Percentiles rank a stretch among this genome's conserved stretches.
Evolutionary conservation across 2,797 vertebrate genomes (phyloP).

Genomic region (Danionella dracula): DNA sequence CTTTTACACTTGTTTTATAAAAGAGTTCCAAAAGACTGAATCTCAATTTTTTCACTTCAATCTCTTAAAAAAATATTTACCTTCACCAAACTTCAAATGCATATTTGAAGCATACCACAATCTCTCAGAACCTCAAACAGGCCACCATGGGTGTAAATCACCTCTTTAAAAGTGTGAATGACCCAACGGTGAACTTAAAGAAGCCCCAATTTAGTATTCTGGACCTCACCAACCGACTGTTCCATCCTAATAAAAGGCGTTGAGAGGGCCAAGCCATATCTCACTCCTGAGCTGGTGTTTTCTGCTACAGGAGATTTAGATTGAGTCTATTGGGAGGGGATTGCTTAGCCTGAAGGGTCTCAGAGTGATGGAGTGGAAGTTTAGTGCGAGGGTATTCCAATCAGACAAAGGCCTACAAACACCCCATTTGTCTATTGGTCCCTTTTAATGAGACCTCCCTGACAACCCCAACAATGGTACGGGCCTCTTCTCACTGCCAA

Average conservation of each 20-base stretch:
- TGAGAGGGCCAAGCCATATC: slow-evolving; percentile 11
- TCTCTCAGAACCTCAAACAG: background rate
- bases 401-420: slow-evolving; percentile 10
- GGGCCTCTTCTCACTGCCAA: slow-evolving; percentile 20
- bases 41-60: slow-evolving; percentile 3
- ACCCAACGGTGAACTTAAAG: slow-evolving; percentile 30
- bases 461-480: slow-evolving; percentile 31
- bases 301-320: slow-evolving; percentile 17
- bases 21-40: no score
- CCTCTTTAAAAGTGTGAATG: background rate
- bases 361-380: slow-evolving; percentile 26
- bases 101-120: slow-evolving; percentile 2
- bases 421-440: slow-evolving; percentile 25
- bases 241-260: slow-evolving; percentile 5
- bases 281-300: slow-evolving; percentile 19
- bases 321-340: slow-evolving; percentile 13
- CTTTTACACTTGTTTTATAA: slow-evolving; percentile 2
- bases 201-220: slow-evolving; percentile 18
- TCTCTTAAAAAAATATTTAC: no score
- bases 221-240: background rate
- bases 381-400: slow-evolving; percentile 29
- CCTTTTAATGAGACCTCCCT: slow-evolving; percentile 35
- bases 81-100: background rate
- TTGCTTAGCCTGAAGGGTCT: slow-evolving; percentile 8
- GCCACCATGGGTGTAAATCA: background rate